phyloP scores from a whole-genome alignment of 2,797 vertebrate genomes.

The Cryptoprocta ferox region DNA sequence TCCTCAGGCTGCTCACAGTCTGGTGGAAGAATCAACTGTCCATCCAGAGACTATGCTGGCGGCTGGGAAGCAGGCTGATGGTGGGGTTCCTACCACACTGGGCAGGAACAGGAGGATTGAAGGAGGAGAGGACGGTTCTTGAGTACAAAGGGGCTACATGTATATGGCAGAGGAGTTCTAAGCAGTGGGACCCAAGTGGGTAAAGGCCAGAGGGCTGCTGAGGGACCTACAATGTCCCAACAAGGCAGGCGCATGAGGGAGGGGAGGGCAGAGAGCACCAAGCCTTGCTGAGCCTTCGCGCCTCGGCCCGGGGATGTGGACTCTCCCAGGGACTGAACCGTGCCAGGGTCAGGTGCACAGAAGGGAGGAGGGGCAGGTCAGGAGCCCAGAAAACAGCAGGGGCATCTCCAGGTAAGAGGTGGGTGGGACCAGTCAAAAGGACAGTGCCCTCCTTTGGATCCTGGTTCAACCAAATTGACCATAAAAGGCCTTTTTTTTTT shows the following conservation, averaged over 20 bases:
- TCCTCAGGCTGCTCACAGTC: too few relatives aligned
- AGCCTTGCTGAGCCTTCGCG: neutral
- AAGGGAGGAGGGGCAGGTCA: neutral
- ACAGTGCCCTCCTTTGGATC: neutral
- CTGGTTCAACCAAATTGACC: neutral
- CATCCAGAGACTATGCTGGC: rapidly evolving
- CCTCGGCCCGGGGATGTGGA: neutral
- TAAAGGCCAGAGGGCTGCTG: neutral
- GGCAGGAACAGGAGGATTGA: neutral
- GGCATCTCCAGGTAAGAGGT: neutral
- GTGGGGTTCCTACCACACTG: too few relatives aligned
- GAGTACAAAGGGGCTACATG: neutral
- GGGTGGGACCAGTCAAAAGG: neutral
- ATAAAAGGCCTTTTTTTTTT: too few relatives aligned
- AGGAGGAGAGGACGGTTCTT: too few relatives aligned
- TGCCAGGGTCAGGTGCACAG: neutral
- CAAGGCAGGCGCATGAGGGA: too few relatives aligned
- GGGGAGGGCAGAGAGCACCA: neutral
- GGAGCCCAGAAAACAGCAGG: neutral
- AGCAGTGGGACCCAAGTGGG: neutral
- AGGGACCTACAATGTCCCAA: neutral
- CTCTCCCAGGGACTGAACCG: neutral
- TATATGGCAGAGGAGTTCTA: neutral
- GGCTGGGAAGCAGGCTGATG: neutral
- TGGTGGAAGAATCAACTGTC: neutral